Conservation (phyloP, 64 coral and sea anemone species). For the Porites lutea region DNA sequence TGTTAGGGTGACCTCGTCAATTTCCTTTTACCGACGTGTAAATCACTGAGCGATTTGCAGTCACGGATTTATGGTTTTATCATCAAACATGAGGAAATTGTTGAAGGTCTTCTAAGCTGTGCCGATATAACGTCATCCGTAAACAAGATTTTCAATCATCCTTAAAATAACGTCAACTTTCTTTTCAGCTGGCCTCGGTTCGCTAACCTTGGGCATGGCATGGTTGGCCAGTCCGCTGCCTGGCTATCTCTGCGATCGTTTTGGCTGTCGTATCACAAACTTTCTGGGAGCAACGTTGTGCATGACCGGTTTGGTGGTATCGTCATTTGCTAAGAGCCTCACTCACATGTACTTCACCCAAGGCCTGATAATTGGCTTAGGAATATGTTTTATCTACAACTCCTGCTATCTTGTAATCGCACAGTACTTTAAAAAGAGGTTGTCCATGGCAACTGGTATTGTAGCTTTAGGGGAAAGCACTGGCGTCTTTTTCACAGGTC, state of each 20-base stretch:
- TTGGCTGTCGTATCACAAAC: not conserved
- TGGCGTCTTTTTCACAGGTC: not conserved
- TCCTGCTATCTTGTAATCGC: not conserved
- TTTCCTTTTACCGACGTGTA: too few relatives aligned
- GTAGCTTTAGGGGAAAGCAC: not conserved
- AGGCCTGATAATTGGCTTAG: conserved; percentile 1
- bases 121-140: too few relatives aligned
- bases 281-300: not conserved
- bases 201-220: conserved; percentile 10
- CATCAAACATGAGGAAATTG: too few relatives aligned
- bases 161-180: too few relatives aligned
- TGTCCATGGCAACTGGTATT: conserved; percentile 1
- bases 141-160: too few relatives aligned
- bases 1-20: too few relatives aligned
- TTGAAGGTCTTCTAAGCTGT: too few relatives aligned
- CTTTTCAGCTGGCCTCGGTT: conserved; percentile 51
- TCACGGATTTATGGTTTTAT: too few relatives aligned
- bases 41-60: too few relatives aligned
- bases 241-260: not conserved
- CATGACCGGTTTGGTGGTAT: not conserved
- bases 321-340: not conserved
- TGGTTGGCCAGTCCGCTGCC: not conserved
- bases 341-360: not conserved
- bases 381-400: not conserved
- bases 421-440: conserved; percentile 5